Base-by-base conservation (phyloP, 2,888 invertebrate species). In the Alloscopus bannaensis region DNA sequence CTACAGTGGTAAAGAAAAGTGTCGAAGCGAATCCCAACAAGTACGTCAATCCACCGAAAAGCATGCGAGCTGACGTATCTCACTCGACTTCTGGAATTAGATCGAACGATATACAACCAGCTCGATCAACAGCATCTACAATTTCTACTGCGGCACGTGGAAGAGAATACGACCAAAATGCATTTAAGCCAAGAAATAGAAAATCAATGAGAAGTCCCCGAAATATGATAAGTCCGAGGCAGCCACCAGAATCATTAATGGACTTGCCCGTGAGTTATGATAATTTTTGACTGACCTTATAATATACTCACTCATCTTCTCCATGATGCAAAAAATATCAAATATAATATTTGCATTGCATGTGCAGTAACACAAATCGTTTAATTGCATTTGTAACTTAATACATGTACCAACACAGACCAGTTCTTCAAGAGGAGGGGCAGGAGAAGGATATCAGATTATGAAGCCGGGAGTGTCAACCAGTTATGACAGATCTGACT, bases 391-490 rank as follows among this genome's bases (percentile, higher is more conserved):
- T 29, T 47, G 42, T 24, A 60, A 62, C 24, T 50, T 36, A 20
- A 24, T 55, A 55, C 28, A 18, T 45, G 36, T 31, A 31, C 31
- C 24, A 45, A 36, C 40, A 11, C 64, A 66, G 66, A 29, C 36
- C 24, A 31, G 26, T 3, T 47, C 57, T 24, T 60, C 69, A 6
- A 36, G 24, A 45, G 22, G 24, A 31, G 77, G 81, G 26, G 72
- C 68, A 13, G 81, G 77, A 18, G 81, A 81, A 55, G 72, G 64
- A n/a, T 76, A 76, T 36, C 52, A 62, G n/a, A 26, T 3, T 20
- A n/a, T 18, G 22, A 50, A 16, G 3, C 16, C 1, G 20, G 52
- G 40, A 50, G 24, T 20, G 29, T 18, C 55, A 55, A 55, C 52
- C 40, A 28, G 1, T n/a, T 8, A 42, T 28, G 69, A 50, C 22